phyloP scores from a whole-genome alignment of 2,113 vertebrate genomes.

The Oceanites oceanicus region DNA sequence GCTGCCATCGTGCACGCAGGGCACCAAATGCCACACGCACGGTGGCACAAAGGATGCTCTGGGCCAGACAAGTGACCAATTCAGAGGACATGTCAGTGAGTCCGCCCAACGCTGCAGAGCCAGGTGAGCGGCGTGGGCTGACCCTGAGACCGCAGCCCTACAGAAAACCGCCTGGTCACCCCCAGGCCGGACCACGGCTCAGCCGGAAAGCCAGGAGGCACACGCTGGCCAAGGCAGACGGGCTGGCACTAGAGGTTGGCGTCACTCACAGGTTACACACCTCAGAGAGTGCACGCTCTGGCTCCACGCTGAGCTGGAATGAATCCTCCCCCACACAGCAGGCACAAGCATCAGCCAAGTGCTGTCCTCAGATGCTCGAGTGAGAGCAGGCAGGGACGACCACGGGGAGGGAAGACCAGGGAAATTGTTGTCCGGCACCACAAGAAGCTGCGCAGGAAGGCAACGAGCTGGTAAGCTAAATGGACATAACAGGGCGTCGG shows the following conservation, averaged over 20 bases:
- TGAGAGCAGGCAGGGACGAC: neutral
- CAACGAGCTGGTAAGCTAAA: neutral
- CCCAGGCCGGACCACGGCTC: neutral
- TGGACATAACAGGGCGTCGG: rapidly evolving
- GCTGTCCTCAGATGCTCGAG: neutral
- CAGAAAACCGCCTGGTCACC: rapidly evolving
- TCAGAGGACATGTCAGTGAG: rapidly evolving
- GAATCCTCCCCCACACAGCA: neutral
- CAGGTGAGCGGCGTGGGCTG: rapidly evolving
- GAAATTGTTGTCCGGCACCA: neutral
- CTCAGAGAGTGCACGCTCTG: neutral
- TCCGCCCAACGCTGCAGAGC: rapidly evolving
- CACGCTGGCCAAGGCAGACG: rapidly evolving
- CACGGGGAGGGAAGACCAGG: neutral
- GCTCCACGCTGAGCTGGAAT: neutral
- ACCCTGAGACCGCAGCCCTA: neutral
- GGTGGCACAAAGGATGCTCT: neutral
- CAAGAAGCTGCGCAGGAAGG: neutral
- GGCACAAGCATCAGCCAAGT: neutral
- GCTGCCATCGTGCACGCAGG: rapidly evolving
- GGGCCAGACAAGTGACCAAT: neutral
- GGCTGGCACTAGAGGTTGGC: neutral
- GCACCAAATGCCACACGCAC: neutral
- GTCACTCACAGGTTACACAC: neutral
- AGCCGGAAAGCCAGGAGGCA: neutral